Evolutionary conservation across 2,113 vertebrate genomes (phyloP), one percentile per base, ranked within the genome.

Genomic region (Chunga burmeisteri): DNA sequence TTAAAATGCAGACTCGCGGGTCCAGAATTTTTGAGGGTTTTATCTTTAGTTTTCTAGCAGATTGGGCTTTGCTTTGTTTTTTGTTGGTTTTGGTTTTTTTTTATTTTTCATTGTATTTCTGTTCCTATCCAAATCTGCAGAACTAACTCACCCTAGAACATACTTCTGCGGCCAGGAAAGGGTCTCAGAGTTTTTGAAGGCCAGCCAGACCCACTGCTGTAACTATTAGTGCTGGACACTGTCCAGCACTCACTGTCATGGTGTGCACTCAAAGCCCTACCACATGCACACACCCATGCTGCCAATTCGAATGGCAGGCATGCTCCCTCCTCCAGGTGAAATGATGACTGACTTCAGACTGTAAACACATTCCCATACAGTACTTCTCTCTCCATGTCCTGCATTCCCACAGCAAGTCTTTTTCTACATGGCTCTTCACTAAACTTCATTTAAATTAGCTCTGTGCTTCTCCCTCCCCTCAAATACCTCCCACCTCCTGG

Each of bases 21-120:
- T 96, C 91, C 86, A 95, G 89, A 96, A 95, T 96, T 96, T 92
- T 91, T 5, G 82, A 97, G 88, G 86, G 81, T 82, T 96, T 97
- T 78, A 78, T 46, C 75, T 93, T 86, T 82, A 85, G 62, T 36
- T 93, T 95, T 88, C 66, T 40, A 61, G 58, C 55, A 73, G 62
- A 46, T 58, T 70, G 58, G 40, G n/a, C 59, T 96, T 94, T 61
- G 46, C 30, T 90, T 86, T 77, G 13, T 0, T 77, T 78, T 82
- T 55, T 46, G 59, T 72, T 59, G 16, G 10, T 23, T 47, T 52
- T 66, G 2, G 2, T 5, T 40, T 30, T 27, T 19, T 68, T 81
- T 81, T 46, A 27, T 44, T 61, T 68, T 11, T 62, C 4, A 9
- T 79, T 65, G 13, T 32, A 56, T 53, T 91, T 90, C 2, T 62